Base-by-base conservation (phyloP, 53 echinoderm and acorn worm species). In the Apostichopus leukothele region DNA sequence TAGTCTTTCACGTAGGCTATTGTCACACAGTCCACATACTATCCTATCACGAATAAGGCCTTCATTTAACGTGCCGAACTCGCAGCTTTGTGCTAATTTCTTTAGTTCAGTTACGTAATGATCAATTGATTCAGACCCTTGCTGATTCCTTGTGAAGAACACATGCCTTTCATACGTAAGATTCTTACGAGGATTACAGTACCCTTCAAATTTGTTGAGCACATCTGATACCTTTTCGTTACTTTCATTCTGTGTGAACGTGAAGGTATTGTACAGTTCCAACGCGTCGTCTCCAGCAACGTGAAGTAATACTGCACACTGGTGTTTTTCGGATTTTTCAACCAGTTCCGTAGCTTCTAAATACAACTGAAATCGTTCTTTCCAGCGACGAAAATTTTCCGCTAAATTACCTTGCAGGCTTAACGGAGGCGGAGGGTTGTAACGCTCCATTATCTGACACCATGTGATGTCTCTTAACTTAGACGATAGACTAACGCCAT, bases 31-130 rank as follows among this genome's bases (percentile, higher is more conserved):
- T 4, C 90, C 90, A 60, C 90, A 90, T 5, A 90, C 86, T 13
- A 90, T 85, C 67, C 90, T 74, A 76, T 90, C 90, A 1, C 66
- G 51, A 59, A 90, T 74, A 51, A 90, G 63, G 7, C 81, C n/a
- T n/a, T n/a, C 83, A 27, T 83, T 59, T n/a, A 89, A 83, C 13
- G 60, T 71, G 7, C 71, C 25, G 26, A 89, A 89, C 39, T 89
- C 90, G 53, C 90, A 90, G 5, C 73, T 73, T 23, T 67, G 20
- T 4, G 73, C 66, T 19, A 71, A 55, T 20, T 66, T 67, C 55
- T 89, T 89, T 23, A 89, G 51, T 5, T 81, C 90, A 6, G 85
- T 90, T 25, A 90, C 59, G 22, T 84, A 90, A 11, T 83, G 52
- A 73, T 74, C 84, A n/a, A 86, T 20, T 12, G 52, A 20, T 55